Percentiles rank a stretch among this genome's conserved stretches.
Evolutionary conservation across 2,797 vertebrate species (phyloP).

Genomic region (Hypotaenidia philippensis): DNA sequence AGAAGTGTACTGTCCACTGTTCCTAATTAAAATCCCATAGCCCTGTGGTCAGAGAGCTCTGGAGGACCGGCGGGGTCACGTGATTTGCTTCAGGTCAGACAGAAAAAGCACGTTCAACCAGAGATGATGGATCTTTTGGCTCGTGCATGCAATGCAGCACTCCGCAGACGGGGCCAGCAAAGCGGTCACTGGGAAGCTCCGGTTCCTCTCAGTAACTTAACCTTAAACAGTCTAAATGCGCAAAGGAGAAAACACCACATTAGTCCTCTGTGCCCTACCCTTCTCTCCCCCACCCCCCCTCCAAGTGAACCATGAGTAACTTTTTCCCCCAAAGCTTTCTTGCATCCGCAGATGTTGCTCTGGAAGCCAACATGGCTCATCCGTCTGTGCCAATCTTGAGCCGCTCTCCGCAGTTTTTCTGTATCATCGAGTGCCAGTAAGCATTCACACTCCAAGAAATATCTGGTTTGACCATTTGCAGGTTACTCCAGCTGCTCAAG

Average conservation of each 20-base stretch:
- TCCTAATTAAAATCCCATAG: constrained; percentile 57
- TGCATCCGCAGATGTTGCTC: background rate
- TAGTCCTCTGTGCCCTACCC: background rate
- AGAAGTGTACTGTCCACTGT: background rate
- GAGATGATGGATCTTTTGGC: constrained; percentile 28
- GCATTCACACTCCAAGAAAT: background rate
- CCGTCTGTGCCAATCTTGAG: background rate
- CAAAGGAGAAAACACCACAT: background rate
- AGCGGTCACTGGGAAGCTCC: constrained; percentile 8
- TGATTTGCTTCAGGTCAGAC: constrained; percentile 40
- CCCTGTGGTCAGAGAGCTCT: constrained; percentile 11
- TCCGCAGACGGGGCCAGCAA: background rate
- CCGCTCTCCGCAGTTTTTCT: background rate
- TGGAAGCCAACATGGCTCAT: background rate
- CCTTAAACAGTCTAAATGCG: background rate
- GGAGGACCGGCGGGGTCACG: background rate
- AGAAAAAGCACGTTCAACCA: constrained; percentile 1
- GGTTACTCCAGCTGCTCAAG: constrained; percentile 51
- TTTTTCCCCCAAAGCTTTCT: background rate
- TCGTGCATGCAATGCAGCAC: background rate
- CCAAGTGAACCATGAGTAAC: background rate
- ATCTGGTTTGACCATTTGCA: constrained; percentile 49
- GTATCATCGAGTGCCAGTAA: background rate
- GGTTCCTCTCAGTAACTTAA: background rate
- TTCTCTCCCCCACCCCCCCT: rapidly evolving